These are phyloP conservation scores for Apogon talboti DNA, from an alignment of 2,797 vertebrate species.

Conservation along the genomic window DNA sequence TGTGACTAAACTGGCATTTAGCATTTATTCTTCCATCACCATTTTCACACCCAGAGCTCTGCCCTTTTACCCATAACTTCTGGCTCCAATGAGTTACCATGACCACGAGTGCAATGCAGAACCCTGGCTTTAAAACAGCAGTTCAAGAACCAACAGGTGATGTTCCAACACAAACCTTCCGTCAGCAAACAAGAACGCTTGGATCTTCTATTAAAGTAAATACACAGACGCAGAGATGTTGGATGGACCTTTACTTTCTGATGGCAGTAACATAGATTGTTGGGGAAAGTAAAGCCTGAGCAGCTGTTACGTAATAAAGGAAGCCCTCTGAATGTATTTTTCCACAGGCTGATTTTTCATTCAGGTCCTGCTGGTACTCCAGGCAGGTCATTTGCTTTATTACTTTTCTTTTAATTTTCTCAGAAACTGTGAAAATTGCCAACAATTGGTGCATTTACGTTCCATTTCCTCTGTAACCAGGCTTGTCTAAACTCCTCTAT, in stretches of 20 bases:
- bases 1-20: too few species aligned
- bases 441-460: conserved; percentile 16
- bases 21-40: too few species aligned
- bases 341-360: conserved; percentile 44
- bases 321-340: conserved; percentile 50
- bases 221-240: not conserved
- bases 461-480: conserved; percentile 12
- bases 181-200: too few species aligned
- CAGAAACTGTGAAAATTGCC: conserved; percentile 41
- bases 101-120: too few species aligned
- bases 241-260: not conserved
- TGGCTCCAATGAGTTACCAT: too few species aligned
- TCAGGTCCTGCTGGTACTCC: conserved; percentile 32
- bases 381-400: conserved; percentile 41
- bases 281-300: conserved; percentile 13
- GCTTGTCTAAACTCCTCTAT: conserved; percentile 9
- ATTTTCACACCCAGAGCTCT: too few species aligned
- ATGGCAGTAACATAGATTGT: conserved; percentile 23
- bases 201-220: too few species aligned
- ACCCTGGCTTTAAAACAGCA: too few species aligned
- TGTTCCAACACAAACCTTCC: too few species aligned
- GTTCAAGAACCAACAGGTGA: too few species aligned
- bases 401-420: conserved; percentile 20
- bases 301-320: conserved; percentile 42
- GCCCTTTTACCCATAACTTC: too few species aligned